Evolutionary conservation across 2,888 invertebrate species (phyloP).

Genomic region (Parnassius glacialis): DNA sequence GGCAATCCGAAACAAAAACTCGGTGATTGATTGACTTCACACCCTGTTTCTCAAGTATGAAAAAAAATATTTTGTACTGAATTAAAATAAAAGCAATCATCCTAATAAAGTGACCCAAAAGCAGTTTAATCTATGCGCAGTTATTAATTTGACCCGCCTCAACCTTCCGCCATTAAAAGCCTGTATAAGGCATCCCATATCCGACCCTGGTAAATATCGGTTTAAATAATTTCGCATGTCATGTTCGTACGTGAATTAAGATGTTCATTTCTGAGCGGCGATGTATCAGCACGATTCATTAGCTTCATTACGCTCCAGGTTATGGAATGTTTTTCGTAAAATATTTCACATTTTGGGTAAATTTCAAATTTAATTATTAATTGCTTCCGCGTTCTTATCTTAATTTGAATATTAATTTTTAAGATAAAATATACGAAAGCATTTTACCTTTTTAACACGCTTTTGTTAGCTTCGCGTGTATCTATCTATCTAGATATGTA

Average conservation of each 20-base stretch:
- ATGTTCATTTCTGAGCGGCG: slow-evolving; percentile 19
- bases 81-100: slow-evolving; percentile 14
- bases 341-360: slow-evolving; percentile 11
- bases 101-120: slow-evolving; percentile 7
- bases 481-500: no score
- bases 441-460: neutral
- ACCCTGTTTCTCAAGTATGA: no score
- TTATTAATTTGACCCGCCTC: slow-evolving; percentile 21
- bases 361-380: neutral
- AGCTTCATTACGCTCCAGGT: slow-evolving; percentile 2
- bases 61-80: no score
- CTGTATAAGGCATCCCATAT: slow-evolving; percentile 7
- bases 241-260: slow-evolving; percentile 9
- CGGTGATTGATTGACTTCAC: no score
- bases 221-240: slow-evolving; percentile 23
- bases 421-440: neutral
- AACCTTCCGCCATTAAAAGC: slow-evolving; percentile 15
- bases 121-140: slow-evolving; percentile 10
- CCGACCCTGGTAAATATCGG: slow-evolving; percentile 19
- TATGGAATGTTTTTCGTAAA: slow-evolving; percentile 1
- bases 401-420: no score
- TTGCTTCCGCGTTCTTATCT: no score
- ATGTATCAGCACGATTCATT: slow-evolving; percentile 9
- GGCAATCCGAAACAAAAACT: no score
- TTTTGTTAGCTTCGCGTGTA: no score